phyloP scores from a whole-genome alignment of 2,888 invertebrate species.

The Aspidiotus rigidus region DNA sequence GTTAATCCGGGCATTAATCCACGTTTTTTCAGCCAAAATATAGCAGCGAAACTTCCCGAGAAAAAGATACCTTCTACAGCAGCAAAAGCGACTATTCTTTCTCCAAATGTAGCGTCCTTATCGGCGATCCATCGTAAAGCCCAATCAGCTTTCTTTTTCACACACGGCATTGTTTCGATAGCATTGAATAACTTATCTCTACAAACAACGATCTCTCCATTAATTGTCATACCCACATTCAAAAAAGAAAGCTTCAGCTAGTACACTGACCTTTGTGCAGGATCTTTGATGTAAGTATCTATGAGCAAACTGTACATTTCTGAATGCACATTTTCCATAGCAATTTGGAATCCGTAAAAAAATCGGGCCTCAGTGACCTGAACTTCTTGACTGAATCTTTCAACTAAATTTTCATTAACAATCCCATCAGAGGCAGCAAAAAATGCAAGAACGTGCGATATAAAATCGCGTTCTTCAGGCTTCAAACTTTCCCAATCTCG shows the following conservation, averaged over 20 bases:
- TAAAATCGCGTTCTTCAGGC: slow-evolving; percentile 81
- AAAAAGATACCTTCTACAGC: slow-evolving; percentile 99
- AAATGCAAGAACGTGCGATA: slow-evolving; percentile 94
- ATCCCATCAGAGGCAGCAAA: slow-evolving; percentile 99
- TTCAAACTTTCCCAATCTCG: slow-evolving; percentile 78
- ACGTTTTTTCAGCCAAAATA: slow-evolving; percentile 98
- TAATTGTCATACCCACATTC: too few species aligned
- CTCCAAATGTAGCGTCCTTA: slow-evolving; percentile 78
- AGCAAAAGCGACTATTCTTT: slow-evolving; percentile 93
- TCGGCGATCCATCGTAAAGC: slow-evolving; percentile 91
- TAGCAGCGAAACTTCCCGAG: slow-evolving; percentile 96
- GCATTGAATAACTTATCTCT: slow-evolving; percentile 92
- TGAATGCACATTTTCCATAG: slow-evolving; percentile 98
- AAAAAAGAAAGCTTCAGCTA: too few species aligned
- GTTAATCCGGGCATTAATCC: slow-evolving; percentile 98
- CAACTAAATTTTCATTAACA: slow-evolving; percentile 97
- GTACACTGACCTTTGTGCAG: slow-evolving; percentile 59
- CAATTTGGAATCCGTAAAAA: slow-evolving; percentile 98
- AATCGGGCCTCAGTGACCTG: slow-evolving; percentile 93
- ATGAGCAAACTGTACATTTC: slow-evolving; percentile 99
- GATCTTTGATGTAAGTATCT: slow-evolving; percentile 88
- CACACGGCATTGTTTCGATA: slow-evolving; percentile 91
- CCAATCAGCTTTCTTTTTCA: slow-evolving; percentile 97
- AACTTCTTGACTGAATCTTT: slow-evolving; percentile 94
- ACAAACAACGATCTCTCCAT: not conserved